Percentiles rank a stretch among this genome's conserved stretches.
Evolutionary conservation across 64 coral and sea anemone species (phyloP).

Genomic region (Montipora capricornis): DNA sequence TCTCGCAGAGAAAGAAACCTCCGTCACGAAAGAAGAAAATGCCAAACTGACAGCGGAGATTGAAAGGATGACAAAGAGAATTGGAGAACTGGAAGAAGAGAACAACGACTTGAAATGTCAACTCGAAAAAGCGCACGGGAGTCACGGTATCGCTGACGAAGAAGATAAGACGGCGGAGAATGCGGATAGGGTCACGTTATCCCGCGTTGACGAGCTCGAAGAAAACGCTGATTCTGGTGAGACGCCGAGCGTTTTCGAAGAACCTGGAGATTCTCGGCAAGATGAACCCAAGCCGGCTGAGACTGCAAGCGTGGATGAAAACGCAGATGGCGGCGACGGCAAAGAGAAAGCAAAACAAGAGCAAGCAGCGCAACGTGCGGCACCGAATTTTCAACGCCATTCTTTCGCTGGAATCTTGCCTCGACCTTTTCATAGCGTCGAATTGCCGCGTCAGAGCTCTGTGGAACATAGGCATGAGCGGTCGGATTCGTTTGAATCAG

Average conservation of each 20-base stretch:
- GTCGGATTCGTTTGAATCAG: constrained; percentile 65
- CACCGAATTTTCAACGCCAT: constrained; percentile 67
- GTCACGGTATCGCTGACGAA: constrained; percentile 8
- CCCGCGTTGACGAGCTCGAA: constrained; percentile 19
- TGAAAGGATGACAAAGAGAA: constrained; percentile 29
- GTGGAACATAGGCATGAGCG: constrained; percentile 10
- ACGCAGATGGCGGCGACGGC: neutral
- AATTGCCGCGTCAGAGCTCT: constrained; percentile 12
- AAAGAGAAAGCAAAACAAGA: constrained; percentile 13
- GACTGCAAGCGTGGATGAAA: neutral
- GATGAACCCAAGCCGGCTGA: neutral
- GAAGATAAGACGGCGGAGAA: constrained; percentile 17
- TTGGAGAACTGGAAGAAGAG: constrained; percentile 62
- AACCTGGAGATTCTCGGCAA: neutral
- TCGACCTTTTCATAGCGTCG: constrained; percentile 29
- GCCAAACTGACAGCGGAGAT: constrained; percentile 52
- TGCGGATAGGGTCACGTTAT: constrained; percentile 24
- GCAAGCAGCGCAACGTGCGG: constrained; percentile 23
- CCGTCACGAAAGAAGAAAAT: constrained; percentile 58
- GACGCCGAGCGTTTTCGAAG: neutral
- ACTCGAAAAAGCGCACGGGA: constrained; percentile 12
- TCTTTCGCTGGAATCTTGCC: constrained; percentile 70
- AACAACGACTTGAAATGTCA: constrained; percentile 21
- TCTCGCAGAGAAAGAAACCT: neutral
- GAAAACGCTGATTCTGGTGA: constrained; percentile 20